These are phyloP conservation scores for Sprattus sprattus DNA, from an alignment of 2,113 vertebrate species.

Conservation along the genomic window DNA sequence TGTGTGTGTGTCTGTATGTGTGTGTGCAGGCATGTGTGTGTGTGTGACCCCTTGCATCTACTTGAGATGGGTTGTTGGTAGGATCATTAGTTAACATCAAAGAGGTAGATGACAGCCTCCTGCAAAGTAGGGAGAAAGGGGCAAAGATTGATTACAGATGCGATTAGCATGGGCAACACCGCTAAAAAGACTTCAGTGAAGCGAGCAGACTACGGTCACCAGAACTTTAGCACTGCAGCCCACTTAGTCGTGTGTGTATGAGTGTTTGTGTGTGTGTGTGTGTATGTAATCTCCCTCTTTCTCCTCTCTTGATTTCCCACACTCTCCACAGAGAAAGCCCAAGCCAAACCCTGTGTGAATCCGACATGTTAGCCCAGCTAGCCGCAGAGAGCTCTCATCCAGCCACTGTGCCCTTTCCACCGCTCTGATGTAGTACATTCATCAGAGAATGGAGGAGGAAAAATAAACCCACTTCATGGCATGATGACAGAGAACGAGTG, in stretches of 20 bases:
- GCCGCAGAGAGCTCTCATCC: conserved; percentile 8
- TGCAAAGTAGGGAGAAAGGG: conserved; percentile 58
- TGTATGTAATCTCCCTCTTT: neutral
- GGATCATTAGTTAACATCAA: conserved; percentile 72
- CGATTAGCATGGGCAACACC: conserved; percentile 62
- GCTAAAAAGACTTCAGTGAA: conserved; percentile 12
- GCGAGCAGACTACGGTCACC: neutral
- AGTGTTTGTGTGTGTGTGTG: neutral
- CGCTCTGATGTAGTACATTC: conserved; percentile 35
- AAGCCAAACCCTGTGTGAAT: conserved; percentile 10
- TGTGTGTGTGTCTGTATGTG: neutral
- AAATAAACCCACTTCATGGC: conserved; percentile 56
- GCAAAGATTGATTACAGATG: conserved; percentile 74
- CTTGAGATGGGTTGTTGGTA: conserved; percentile 46
- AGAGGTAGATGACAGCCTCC: conserved; percentile 71
- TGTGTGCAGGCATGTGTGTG: conserved; percentile 29
- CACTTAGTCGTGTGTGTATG: neutral
- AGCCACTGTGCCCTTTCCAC: conserved; percentile 9
- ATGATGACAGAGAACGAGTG: conserved; percentile 49
- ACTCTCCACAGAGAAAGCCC: neutral
- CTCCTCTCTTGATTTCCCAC: neutral
- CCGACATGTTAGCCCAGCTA: neutral
- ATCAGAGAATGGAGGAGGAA: conserved; percentile 41
- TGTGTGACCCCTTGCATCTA: conserved; percentile 51
- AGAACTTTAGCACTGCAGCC: neutral